Evolutionary conservation across 2,797 vertebrate species (phyloP), one percentile per base, ranked within the genome.

Genomic region (Uromys caudimaculatus): DNA sequence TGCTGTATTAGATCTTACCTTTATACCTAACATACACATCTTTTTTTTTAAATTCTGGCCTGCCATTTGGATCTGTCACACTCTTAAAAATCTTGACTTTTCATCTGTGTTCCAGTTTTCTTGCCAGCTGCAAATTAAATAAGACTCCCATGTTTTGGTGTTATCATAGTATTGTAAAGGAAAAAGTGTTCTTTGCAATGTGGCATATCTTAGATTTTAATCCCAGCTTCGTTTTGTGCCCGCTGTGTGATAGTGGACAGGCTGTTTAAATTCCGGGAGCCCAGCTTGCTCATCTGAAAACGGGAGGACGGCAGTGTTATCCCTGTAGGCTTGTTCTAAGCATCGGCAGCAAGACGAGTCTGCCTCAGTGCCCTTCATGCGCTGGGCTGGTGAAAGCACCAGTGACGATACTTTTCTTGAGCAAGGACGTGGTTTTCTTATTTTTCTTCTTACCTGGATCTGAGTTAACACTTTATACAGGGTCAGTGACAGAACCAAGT

Each of bases 51-150:
- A 95, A 93, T 95, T 96, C 69, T 97, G 56, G 62, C 56, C 50
- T 96, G 85, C 10, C 83, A 60, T 96, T 96, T 38, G 89, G 75
- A 87, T 97, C 38, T 93, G 58, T 93, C 62, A 91, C 41, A 64
- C 35, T 69, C 54, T 91, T 69, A 7, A 67, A 83, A 94, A 89
- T 95, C 73, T 91, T 83, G 64, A 75, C 54, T 89, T 86, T 44
- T 95, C 50, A 89, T 79, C 29, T 94, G 64, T 75, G 12, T 93
- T 64, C 69, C 75, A 9, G 14, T 50, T 96, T 95, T 81, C 6
- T 44, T 77, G 56, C 85, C 29, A 86, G 50, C 23, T 96, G 38
- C 3, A 83, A 71, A 47, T 95, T 92, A 91, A 79, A 19, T 91
- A 94, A 58, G 11, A 90, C 90, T 47, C 32, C 38, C n/a, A 58